A percentile compares a stretch with the other conserved stretches of the same genome.
These are phyloP conservation scores for Montipora sp. DNA, from an alignment of 64 coral and sea anemone species.

Conservation along the genomic window DNA sequence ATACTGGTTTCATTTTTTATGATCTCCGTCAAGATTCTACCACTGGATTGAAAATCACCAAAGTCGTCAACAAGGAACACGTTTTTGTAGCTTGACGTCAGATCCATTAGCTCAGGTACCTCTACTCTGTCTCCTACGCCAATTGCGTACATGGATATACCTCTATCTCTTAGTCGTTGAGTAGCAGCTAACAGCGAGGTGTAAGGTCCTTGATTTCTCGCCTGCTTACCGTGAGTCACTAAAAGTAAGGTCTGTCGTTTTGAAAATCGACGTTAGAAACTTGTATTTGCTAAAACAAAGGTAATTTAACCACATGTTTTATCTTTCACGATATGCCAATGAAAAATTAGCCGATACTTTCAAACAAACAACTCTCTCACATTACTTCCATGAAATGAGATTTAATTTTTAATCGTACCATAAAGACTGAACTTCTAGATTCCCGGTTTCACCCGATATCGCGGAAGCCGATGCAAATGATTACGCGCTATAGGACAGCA, in stretches of 20 bases:
- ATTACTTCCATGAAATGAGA: no score
- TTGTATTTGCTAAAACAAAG: no score
- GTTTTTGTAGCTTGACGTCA: conserved; percentile 38
- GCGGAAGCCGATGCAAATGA: no score
- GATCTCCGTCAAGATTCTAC: conserved; percentile 19
- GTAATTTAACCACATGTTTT: no score
- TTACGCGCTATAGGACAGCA: no score
- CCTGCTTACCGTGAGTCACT: conserved; percentile 17
- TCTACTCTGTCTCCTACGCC: conserved; percentile 24
- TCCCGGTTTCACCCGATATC: no score
- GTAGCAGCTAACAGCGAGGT: conserved; percentile 21
- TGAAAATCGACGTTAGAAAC: background rate
- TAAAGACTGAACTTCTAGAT: no score
- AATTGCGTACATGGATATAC: conserved; percentile 30
- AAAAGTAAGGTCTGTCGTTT: conserved; percentile 34
- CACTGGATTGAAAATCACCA: background rate
- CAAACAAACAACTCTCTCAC: no score
- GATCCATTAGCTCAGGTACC: conserved; percentile 37
- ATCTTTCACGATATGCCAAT: no score
- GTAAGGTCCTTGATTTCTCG: conserved; percentile 28
- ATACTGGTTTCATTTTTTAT: conserved; percentile 55
- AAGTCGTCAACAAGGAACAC: conserved; percentile 34
- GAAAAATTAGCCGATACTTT: no score
- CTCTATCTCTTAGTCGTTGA: conserved; percentile 30
- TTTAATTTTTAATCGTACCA: no score